Evolutionary conservation across 2,888 invertebrate species (phyloP), one percentile per base, ranked within the genome.

Genomic region (Mystacides longicornis): DNA sequence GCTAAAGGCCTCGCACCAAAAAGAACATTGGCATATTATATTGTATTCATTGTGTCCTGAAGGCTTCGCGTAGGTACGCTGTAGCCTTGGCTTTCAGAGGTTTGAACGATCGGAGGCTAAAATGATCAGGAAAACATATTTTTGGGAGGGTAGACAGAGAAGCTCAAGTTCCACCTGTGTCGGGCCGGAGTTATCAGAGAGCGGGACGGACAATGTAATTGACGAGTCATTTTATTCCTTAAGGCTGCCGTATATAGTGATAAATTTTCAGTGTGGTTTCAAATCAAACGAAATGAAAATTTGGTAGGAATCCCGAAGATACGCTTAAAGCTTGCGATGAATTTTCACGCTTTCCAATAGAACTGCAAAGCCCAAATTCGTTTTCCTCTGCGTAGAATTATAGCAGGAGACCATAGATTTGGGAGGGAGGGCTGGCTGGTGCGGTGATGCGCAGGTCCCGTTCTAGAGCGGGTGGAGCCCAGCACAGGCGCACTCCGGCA

Each of bases 351-450:
- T 55, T 51, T 43, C 49, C 43, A 49, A 45, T 50, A 51, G 23
- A 27, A 53, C 58, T 53, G 51, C 52, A 62, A 56, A 62, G 57
- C 57, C 60, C 57, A 56, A 57, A 61, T 53, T 59, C 60, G 62
- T 62, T 62, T 61, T 59, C 57, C 62, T 52, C 55, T 58, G 55
- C 58, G 55, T 55, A 54, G 55, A 56, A 58, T 31, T n/a, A 5
- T 43, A 57, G 52, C 55, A 59, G 54, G 60, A 43, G 11, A 21
- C 22, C 58, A 62, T 23, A 43, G 22, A n/a, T 2, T 37, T 14
- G 3, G 16, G 4, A 14, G 5, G 9, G 48, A n/a, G 49, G 27
- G 49, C 47, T 54, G 50, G 19, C 23, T n/a, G 42, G 45, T 14
- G 27, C 7, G 23, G 16, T 49, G 37, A 11, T 54, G 57, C 42